These are phyloP conservation scores for Poeciliopsis gracilis DNA, from an alignment of 2,797 vertebrate genomes.

Conservation along the genomic window DNA sequence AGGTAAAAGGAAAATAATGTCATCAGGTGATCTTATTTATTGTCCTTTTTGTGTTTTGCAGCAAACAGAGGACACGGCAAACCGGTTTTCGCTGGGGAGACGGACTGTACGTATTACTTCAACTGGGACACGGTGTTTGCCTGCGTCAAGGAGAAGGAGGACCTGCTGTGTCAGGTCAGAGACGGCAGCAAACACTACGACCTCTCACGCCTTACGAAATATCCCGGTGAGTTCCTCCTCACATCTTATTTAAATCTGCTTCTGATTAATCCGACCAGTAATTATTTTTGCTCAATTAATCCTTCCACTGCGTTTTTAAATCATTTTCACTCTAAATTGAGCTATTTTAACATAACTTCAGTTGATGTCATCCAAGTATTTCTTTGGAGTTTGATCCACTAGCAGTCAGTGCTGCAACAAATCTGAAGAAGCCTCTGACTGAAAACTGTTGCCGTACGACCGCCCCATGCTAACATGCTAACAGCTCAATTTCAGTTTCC, in stretches of 20 bases:
- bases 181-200: conserved; percentile 87
- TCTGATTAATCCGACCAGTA: not conserved
- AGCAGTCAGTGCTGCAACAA: not conserved
- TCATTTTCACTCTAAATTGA: not conserved
- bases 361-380: not conserved
- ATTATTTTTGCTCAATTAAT: not conserved
- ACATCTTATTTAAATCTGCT: not conserved
- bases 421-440: not conserved
- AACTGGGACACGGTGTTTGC: conserved; percentile 91
- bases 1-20: not conserved
- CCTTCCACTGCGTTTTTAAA: not conserved
- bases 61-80: conserved; percentile 82
- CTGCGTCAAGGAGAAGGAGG: conserved; percentile 90
- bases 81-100: conserved; percentile 89
- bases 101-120: conserved; percentile 95
- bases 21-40: not conserved
- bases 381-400: not conserved
- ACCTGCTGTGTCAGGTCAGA: conserved; percentile 85
- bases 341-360: not conserved
- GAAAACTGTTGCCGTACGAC: not conserved
- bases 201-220: conserved; percentile 87
- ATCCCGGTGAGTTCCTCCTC: conserved; percentile 78
- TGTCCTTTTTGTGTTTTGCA: conserved; percentile 36
- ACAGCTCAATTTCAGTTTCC: not conserved
- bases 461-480: not conserved